phyloP scores from a whole-genome alignment of 2,113 vertebrate genomes.

The Pantherophis guttatus region DNA sequence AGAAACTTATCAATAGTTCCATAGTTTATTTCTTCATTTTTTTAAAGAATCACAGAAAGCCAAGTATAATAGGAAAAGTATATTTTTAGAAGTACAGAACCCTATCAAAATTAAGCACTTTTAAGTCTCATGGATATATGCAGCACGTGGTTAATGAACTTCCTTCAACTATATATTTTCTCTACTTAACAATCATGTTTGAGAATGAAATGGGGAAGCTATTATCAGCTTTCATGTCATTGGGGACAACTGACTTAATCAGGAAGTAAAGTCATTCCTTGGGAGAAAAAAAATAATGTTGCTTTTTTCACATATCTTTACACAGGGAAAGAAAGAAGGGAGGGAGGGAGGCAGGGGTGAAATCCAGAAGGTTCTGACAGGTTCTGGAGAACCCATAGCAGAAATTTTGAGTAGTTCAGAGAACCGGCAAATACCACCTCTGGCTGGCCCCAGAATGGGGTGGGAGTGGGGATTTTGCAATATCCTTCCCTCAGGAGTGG shows the following conservation, averaged over 20 bases:
- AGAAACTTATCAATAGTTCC: not conserved
- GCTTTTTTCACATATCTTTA: not conserved
- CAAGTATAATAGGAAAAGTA: not conserved
- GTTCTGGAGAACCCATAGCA: no score
- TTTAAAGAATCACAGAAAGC: not conserved
- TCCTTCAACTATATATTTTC: not conserved
- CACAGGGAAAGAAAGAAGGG: not conserved
- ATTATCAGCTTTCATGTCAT: not conserved
- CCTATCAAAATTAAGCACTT: not conserved
- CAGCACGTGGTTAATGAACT: not conserved
- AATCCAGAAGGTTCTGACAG: no score
- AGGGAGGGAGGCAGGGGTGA: no score
- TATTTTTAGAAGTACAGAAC: not conserved
- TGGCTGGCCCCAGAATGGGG: no score
- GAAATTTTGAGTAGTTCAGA: no score
- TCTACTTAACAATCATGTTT: not conserved
- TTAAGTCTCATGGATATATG: not conserved
- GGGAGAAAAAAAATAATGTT: not conserved
- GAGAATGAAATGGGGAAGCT: not conserved
- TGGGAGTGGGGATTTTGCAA: no score
- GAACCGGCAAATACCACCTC: no score
- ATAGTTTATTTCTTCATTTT: not conserved
- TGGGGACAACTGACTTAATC: not conserved
- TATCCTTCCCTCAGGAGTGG: no score
- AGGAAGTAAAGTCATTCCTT: not conserved